These are phyloP conservation scores for Carterocephalus palaemon DNA, from an alignment of 2,888 invertebrate species.

Conservation along the genomic window DNA sequence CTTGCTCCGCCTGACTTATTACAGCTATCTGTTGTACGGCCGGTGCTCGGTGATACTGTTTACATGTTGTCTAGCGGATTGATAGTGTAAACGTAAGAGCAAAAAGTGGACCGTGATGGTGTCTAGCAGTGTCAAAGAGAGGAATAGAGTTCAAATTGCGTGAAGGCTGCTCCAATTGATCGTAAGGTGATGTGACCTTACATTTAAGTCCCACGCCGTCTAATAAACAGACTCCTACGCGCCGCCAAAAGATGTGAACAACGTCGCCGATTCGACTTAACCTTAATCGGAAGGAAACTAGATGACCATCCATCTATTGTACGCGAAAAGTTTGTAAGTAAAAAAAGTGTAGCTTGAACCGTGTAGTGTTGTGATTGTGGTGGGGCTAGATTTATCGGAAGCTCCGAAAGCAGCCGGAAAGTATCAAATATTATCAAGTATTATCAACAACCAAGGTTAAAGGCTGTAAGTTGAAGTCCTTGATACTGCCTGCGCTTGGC, in stretches of 20 bases:
- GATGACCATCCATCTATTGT: slow-evolving; percentile 38
- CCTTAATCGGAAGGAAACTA: slow-evolving; percentile 51
- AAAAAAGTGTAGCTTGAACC: slow-evolving; percentile 16
- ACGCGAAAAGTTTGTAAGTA: slow-evolving; percentile 29
- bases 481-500: slow-evolving; percentile 30
- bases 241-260: slow-evolving; percentile 43
- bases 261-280: slow-evolving; percentile 41
- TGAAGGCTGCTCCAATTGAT: slow-evolving; percentile 44
- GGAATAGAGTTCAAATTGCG: slow-evolving; percentile 44
- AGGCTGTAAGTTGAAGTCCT: slow-evolving; percentile 30
- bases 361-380: slow-evolving; percentile 28
- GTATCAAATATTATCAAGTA: no score
- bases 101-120: slow-evolving; percentile 43
- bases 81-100: slow-evolving; percentile 39
- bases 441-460: slow-evolving; percentile 49
- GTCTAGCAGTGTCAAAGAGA: slow-evolving; percentile 40
- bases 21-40: slow-evolving; percentile 53
- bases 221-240: slow-evolving; percentile 72
- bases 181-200: slow-evolving; percentile 62
- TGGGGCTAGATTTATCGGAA: slow-evolving; percentile 30
- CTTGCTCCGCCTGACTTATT: slow-evolving; percentile 46
- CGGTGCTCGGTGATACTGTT: slow-evolving; percentile 57
- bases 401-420: slow-evolving; percentile 33
- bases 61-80: slow-evolving; percentile 51
- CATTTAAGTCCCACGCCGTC: slow-evolving; percentile 63